Evolutionary conservation across 2,797 vertebrate genomes (phyloP).

Genomic region (Monodelphis domestica): DNA sequence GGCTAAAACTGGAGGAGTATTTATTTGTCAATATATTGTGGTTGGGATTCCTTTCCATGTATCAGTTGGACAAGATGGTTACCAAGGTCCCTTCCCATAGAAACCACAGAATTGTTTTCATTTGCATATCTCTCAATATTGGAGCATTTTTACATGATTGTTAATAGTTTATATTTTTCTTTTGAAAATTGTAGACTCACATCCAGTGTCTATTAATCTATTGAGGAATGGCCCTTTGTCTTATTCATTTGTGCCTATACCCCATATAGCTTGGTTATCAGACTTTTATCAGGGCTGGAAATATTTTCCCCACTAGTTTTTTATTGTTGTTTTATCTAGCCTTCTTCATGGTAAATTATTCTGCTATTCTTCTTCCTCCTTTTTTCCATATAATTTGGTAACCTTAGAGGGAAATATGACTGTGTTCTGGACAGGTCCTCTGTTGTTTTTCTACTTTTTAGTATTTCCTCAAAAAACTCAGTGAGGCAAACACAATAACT

Average conservation of each 20-base stretch:
- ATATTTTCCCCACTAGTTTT: neutral
- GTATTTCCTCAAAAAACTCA: neutral
- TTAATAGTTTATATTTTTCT: neutral
- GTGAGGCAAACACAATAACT: neutral
- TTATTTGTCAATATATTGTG: neutral
- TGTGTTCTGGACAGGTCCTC: neutral
- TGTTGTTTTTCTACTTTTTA: neutral
- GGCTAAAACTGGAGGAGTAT: neutral
- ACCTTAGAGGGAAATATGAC: neutral
- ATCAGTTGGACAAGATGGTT: neutral
- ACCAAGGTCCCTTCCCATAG: neutral
- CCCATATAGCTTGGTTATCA: neutral
- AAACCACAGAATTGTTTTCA: neutral
- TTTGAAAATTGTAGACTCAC: neutral
- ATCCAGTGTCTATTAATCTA: neutral
- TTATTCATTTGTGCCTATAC: neutral
- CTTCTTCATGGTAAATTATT: neutral
- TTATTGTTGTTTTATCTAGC: neutral
- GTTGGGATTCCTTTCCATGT: neutral
- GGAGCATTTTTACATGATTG: neutral
- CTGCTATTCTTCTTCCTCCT: neutral
- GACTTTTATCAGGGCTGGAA: neutral
- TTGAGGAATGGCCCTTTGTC: neutral
- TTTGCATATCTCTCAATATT: neutral
- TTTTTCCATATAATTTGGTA: neutral